Evolutionary conservation across 2,113 vertebrate species (phyloP), one percentile per base, ranked within the genome.

Genomic region (Phaethornis superciliosus): DNA sequence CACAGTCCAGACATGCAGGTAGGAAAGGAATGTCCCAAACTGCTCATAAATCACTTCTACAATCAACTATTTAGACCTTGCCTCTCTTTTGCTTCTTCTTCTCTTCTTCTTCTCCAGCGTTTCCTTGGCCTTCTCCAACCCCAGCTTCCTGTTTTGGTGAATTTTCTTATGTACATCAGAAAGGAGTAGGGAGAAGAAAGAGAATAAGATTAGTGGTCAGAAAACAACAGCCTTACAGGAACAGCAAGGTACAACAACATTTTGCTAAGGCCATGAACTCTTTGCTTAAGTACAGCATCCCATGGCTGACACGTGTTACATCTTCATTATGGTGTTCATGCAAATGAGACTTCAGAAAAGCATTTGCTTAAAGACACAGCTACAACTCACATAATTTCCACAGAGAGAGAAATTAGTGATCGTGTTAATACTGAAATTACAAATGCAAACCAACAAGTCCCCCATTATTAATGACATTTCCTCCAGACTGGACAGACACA

Each of bases 1-100:
- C 32, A 58, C 3, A 49, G 4, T 19, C 32, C 55, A 85, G 59
- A 46, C 2, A n/a, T 69, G 54, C 30, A 47, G 33, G 51, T 52
- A 44, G 60, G 52, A 59, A 68, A 83, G 42, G n/a, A n/a, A 86
- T n/a, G 60, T 12, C 52, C 52, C 80, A 81, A 85, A 56, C 59
- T 16, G 51, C 46, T 85, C 51, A 70, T 32, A 58, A 69, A 90
- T 56, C 85, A 84, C 74, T 90, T 80, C 85, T 84, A 7, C 85
- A 88, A 86, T 33, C 94, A 92, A 65, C 89, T 81, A 95, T 81
- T 93, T 92, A 94, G 87, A 95, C 85, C 88, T 78, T 92, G 99
- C 99, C 99, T 99, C 99, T 98, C 97, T 99, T 99, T 97, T 99
- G 99, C 93, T 99, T 99, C 97, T 99, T 99, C 95, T 99, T 99